Evolutionary conservation across 2,797 vertebrate genomes (phyloP), one percentile per base, ranked within the genome.

Genomic region (Propithecus perrieri): DNA sequence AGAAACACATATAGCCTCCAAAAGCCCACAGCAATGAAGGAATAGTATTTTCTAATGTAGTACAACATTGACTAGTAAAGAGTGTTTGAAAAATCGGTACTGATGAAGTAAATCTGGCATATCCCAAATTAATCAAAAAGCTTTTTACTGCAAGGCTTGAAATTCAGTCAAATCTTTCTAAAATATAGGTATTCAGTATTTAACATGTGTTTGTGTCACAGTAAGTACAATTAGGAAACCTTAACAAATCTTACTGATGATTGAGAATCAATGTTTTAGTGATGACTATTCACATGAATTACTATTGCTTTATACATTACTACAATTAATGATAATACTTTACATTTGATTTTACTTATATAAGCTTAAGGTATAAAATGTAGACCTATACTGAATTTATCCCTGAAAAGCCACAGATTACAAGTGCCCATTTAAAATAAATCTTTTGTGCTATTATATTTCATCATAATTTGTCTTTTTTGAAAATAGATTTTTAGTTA

Each of bases 401-500:
- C 41, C 13, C 15, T 88, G 53, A 85, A 96, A 87, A 48, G 65
- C 35, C 59, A 61, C 48, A 85, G 65, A 67, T 59, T 93, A 22
- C 75, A 89, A 67, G 28, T 95, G 26, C 35, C 43, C 46, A 46
- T 72, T 92, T 76, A 86, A 94, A 95, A 38, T n/a, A 72, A 81
- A n/a, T 87, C 4, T 78, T n/a, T 93, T 50, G n/a, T 96, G 28
- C 13, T 92, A 38, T 48, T 91, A 5, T 59, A 81, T 89, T 97
- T 96, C n/a, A 93, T 91, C 46, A 30, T 92, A 85, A 95, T 92
- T 94, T 74, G 24, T 79, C 33, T 92, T 89, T 71, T 41, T 65
- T 92, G 81, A 76, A 94, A 94, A 48, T 72, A 94, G 53, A 43
- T 71, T 91, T 48, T 95, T 79, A 94, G 84, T 91, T 93, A 72